Evolutionary conservation across 2,888 invertebrate genomes (phyloP), one percentile per base, ranked within the genome.

Genomic region (Phaonia tiefii): DNA sequence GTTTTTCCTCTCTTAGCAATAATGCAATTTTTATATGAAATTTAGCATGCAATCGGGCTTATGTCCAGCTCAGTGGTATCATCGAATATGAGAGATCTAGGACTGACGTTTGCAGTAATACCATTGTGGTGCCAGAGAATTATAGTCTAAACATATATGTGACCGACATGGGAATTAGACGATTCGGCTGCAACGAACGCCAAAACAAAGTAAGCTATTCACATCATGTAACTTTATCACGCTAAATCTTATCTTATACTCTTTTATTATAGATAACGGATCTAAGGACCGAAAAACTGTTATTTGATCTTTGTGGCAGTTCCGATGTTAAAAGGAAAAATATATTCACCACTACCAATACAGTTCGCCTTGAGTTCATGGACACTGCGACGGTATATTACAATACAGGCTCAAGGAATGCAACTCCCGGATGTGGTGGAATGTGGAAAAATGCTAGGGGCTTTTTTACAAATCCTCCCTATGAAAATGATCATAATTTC

Each of bases 101-200:
- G n/a, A 46, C 10, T 4, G 60, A 5, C n/a, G 5, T 37, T 37
- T 20, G 2, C 31, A 15, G 97, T 86, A 91, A 91, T 70, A 92
- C 94, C 2, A 94, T 98, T 54, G 92, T 91, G 1, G 94, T 94
- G 0, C 93, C 94, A 0, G 92, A 89, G 84, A 95, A 93, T 88
- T 92, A 91, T 86, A 95, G 94, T 0, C 93, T 98, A 82, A 93
- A 96, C 0, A 85, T 96, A 0, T 95, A 94, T 87, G 93, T 95
- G 84, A 88, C 90, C 13, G n/a, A 46, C 22, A 10, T 71, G 44
- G 54, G 78, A 5, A 91, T 94, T 56, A 82, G 84, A 8, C 85
- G 89, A 0, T 11, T 17, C 3, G 75, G 72, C 10, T 79, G 83
- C n/a, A 49, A 73, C 0, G 22, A 11, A 0, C 46, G 74, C 0